Base-by-base conservation (phyloP, 2,113 vertebrate species). In the Halichoerus grypus region DNA sequence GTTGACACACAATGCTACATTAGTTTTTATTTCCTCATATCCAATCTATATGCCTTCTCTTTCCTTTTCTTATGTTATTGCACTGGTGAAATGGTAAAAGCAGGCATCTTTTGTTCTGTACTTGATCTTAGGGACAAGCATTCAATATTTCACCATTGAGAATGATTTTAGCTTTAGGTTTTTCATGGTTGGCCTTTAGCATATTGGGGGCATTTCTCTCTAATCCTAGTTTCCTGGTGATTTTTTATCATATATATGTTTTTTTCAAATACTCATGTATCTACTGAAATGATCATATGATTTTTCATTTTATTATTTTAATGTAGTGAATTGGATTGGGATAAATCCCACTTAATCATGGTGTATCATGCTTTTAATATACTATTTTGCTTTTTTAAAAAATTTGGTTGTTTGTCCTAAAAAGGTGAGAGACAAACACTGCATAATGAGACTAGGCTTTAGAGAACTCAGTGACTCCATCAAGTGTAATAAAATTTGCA, bases 111-210 rank as follows among this genome's bases (percentile, higher is more conserved):
- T 92, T 71, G 26, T 71, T 55, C 88, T 89, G 15, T 72, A 69
- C 33, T n/a, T 86, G 49, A 80, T n/a, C 18, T 92, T 77, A 88
- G 12, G 79, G 36, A 16, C n/a, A 65, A 69, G 5, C 14, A 69
- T 85, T 97, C 31, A 74, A 0, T 57, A 93, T 93, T 90, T 94
- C 39, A 81, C 8, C n/a, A 59, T 76, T 91, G 31, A 69, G n/a
- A 96, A 72, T 74, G n/a, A 63, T 77, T 69, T 77, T 91, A 96
- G 31, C 22, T 94, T 96, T 96, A 80, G 49, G 15, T 59, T 91
- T 89, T 67, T 91, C 49, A 67, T 85, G 24, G 31, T 61, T 80
- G 8, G 5, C 14, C 36, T 91, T 86, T 87, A 63, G 76, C 61
- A 61, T 12, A 82, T 11, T 74, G 36, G 4, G 7, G 15, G 55